A percentile compares a stretch with the other conserved stretches of the same genome.
phyloP scores from a whole-genome alignment of 2,888 invertebrate genomes.

The Eudemis profundana region DNA sequence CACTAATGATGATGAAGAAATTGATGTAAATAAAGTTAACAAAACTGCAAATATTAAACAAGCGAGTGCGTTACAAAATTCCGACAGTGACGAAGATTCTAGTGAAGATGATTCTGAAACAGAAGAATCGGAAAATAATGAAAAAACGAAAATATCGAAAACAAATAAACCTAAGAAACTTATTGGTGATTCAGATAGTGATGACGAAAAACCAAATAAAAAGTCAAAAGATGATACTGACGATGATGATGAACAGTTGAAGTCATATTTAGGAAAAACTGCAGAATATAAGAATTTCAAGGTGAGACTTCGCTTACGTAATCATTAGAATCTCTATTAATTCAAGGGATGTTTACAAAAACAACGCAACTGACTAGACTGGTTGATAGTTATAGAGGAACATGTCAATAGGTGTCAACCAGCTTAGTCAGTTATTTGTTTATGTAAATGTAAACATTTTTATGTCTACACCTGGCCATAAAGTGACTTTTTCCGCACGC shows the following conservation, averaged over 20 bases:
- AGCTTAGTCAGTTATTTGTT: no score
- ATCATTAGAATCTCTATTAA: no score
- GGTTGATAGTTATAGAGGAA: no score
- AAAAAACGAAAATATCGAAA: constrained; percentile 48
- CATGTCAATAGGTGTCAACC: no score
- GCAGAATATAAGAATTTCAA: constrained; percentile 71
- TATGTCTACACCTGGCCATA: no score
- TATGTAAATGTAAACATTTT: no score
- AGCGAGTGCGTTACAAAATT: not conserved
- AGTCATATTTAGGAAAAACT: constrained; percentile 68
- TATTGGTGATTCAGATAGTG: constrained; percentile 48
- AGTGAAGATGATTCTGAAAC: constrained; percentile 45
- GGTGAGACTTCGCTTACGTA: constrained; percentile 57
- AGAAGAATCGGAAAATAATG: constrained; percentile 39
- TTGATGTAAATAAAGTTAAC: not conserved
- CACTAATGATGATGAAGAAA: constrained; percentile 20
- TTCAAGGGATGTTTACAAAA: no score
- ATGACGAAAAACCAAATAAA: constrained; percentile 44
- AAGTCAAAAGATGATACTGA: constrained; percentile 32
- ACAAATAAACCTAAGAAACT: constrained; percentile 43
- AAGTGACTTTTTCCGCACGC: no score
- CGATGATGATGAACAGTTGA: constrained; percentile 45
- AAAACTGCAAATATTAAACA: not conserved
- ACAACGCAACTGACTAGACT: no score
- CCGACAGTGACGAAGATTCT: constrained; percentile 24